A percentile compares a stretch with the other conserved stretches of the same genome.
Conservation (phyloP, 2,888 invertebrate genomes). For the Drosophila greeni region DNA sequence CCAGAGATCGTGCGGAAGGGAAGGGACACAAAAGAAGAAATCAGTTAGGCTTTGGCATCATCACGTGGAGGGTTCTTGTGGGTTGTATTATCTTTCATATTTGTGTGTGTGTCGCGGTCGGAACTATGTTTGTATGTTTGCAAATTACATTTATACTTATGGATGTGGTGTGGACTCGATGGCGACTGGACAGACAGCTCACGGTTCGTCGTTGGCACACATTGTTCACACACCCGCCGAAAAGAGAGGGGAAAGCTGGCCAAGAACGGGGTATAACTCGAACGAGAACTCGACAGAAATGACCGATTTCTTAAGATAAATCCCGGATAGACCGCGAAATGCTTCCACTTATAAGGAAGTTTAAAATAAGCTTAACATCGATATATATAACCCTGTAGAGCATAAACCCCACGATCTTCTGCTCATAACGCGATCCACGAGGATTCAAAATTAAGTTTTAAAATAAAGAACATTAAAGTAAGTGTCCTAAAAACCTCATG, state of each 20-base stretch:
- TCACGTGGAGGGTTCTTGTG: neutral
- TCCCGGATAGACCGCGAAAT: neutral
- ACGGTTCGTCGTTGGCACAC: conserved; percentile 25
- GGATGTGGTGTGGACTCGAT: conserved; percentile 20
- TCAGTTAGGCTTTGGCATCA: conserved; percentile 18
- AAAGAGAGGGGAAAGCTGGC: conserved; percentile 14
- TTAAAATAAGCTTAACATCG: neutral
- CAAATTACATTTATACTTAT: conserved; percentile 36
- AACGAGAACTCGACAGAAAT: neutral
- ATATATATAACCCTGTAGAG: neutral
- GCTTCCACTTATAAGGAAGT: neutral
- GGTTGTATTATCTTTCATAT: neutral
- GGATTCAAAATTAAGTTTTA: neutral
- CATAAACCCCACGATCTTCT: neutral
- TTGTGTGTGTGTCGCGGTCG: neutral
- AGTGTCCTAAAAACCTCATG: neutral
- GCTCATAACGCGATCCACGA: neutral
- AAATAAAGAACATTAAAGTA: neutral
- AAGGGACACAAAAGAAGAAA: conserved; percentile 16
- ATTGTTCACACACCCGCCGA: conserved; percentile 33
- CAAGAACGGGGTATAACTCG: conserved; percentile 1
- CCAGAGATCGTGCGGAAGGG: neutral
- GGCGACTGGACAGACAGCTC: conserved; percentile 23
- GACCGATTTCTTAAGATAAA: neutral
- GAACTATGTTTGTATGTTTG: neutral